Conservation (phyloP, 2,113 vertebrate genomes). For the Hippocampus comes region DNA sequence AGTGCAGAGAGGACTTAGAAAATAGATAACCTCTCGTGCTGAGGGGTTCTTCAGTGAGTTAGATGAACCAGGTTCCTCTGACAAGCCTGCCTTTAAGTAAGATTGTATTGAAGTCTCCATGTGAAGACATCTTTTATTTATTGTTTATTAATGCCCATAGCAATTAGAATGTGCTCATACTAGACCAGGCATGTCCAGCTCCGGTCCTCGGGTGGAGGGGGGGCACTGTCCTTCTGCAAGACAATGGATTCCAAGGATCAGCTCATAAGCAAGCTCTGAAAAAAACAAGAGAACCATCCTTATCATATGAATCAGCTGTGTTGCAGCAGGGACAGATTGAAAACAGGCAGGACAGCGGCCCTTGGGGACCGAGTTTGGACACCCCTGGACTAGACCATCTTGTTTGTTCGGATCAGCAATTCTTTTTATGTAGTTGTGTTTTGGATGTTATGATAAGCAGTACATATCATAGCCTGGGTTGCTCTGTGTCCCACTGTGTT, state of each 20-base stretch:
- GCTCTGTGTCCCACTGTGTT: no score
- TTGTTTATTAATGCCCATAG: neutral
- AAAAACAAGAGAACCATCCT: no score
- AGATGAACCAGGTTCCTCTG: neutral
- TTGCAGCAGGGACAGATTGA: no score
- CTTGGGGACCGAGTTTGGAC: no score
- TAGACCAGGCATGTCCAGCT: no score
- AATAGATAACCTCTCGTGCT: conserved; percentile 1
- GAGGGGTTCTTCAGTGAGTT: neutral
- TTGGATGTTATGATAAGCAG: neutral
- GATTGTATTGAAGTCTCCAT: neutral
- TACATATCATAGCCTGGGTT: neutral
- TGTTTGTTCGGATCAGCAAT: neutral
- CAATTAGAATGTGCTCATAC: neutral
- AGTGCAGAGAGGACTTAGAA: neutral
- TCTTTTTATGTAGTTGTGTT: neutral
- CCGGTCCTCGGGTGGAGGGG: no score
- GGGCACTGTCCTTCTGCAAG: no score
- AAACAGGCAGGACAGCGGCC: no score
- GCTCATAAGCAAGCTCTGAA: no score
- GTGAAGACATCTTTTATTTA: neutral
- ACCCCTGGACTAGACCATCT: neutral
- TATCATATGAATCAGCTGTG: no score
- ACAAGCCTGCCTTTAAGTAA: neutral
- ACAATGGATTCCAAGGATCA: no score